phyloP scores from a whole-genome alignment of 2,113 vertebrate species.

The Pelusios castaneus region DNA sequence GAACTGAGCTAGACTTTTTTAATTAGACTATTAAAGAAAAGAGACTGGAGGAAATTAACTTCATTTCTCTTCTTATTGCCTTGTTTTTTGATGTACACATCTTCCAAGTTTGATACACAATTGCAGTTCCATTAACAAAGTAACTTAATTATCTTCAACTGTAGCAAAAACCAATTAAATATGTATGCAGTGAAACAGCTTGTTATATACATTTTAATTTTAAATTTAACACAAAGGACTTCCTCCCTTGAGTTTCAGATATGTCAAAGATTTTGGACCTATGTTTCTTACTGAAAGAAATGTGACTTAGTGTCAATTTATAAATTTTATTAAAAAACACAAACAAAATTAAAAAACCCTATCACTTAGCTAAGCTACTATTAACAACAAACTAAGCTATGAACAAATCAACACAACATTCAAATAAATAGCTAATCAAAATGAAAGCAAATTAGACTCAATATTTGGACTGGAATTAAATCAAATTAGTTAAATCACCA shows the following conservation, averaged over 20 bases:
- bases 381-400: not conserved
- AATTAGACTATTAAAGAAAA: not conserved
- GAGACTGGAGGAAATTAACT: not conserved
- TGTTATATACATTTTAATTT: not conserved
- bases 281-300: not conserved
- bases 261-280: not conserved
- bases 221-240: not conserved
- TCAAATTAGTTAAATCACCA: conserved; percentile 31
- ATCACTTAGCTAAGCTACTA: not conserved
- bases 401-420: conserved; percentile 13
- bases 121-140: conserved; percentile 5
- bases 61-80: conserved; percentile 5
- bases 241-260: not conserved
- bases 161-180: conserved; percentile 9
- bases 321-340: not conserved
- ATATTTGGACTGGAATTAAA: conserved; percentile 34
- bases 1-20: not conserved
- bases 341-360: conserved; percentile 14
- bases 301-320: not conserved
- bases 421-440: not conserved
- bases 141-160: conserved; percentile 5
- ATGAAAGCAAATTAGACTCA: not conserved
- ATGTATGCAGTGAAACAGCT: not conserved
- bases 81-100: not conserved
- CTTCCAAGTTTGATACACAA: not conserved